Conservation (phyloP, 2,888 invertebrate species). For the Pocota personata region DNA sequence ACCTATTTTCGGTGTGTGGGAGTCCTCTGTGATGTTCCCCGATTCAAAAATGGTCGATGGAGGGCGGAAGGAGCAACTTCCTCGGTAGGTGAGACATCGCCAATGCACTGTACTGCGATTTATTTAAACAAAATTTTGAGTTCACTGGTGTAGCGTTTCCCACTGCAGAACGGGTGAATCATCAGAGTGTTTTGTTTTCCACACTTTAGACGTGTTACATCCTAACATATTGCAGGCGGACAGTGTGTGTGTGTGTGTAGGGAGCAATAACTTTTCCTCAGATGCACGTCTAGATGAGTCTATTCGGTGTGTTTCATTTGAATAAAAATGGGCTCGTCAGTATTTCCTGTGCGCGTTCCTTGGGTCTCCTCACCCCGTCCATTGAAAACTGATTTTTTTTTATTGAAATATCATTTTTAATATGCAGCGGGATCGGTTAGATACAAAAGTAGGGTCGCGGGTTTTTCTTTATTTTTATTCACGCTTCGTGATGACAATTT, state of each 20-base stretch:
- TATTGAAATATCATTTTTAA: slow-evolving; percentile 67
- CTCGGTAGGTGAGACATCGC: slow-evolving; percentile 46
- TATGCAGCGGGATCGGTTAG: slow-evolving; percentile 40
- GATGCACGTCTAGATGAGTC: slow-evolving; percentile 58
- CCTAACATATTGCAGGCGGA: not conserved
- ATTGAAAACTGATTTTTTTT: not conserved
- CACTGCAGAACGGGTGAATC: slow-evolving; percentile 48
- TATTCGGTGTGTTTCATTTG: slow-evolving; percentile 56
- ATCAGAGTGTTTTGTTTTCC: slow-evolving; percentile 57
- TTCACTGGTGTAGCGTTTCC: slow-evolving; percentile 14
- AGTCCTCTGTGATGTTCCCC: slow-evolving; percentile 59
- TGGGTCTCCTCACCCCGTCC: not conserved
- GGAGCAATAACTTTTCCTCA: slow-evolving; percentile 61
- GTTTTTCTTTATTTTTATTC: slow-evolving; percentile 1
- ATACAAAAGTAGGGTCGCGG: slow-evolving; percentile 19
- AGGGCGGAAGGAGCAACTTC: slow-evolving; percentile 41
- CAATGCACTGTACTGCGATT: slow-evolving; percentile 20
- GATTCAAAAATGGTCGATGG: slow-evolving; percentile 29
- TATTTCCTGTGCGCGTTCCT: slow-evolving; percentile 59
- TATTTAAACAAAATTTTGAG: slow-evolving; percentile 42
- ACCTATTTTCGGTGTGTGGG: slow-evolving; percentile 63
- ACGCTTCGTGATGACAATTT: slow-evolving; percentile 18
- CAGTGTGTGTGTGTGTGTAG: not conserved
- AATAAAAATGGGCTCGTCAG: slow-evolving; percentile 71
- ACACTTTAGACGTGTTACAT: slow-evolving; percentile 42